phyloP scores from a whole-genome alignment of 2,113 vertebrate genomes.

The Laterallus jamaicensis region DNA sequence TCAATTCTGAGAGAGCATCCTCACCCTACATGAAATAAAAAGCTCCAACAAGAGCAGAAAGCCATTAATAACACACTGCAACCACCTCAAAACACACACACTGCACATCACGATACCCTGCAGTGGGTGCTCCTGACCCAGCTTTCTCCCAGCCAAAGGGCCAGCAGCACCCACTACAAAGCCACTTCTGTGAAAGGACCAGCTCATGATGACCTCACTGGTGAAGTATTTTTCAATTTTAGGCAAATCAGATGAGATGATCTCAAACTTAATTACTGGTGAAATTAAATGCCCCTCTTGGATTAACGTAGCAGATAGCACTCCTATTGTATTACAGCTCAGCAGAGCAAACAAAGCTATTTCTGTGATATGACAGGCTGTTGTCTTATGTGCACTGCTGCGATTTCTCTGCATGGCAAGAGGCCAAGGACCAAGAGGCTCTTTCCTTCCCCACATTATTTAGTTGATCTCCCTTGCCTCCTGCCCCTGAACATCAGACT shows the following conservation, averaged over 20 bases:
- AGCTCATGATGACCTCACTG: constrained; percentile 25
- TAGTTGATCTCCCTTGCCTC: neutral
- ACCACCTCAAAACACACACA: neutral
- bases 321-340: constrained; percentile 45
- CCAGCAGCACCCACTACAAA: neutral
- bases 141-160: neutral
- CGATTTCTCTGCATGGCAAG: neutral
- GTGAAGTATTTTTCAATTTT: constrained; percentile 63
- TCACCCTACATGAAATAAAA: neutral
- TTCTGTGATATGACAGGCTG: neutral
- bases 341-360: constrained; percentile 8
- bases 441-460: neutral
- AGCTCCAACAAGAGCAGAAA: neutral
- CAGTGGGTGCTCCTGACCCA: neutral
- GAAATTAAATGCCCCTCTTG: constrained; percentile 57
- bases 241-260: constrained; percentile 29
- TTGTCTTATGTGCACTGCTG: neutral
- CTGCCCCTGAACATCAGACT: neutral
- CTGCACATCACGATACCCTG: neutral
- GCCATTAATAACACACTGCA: neutral
- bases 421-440: neutral
- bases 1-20: neutral
- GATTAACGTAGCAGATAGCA: constrained; percentile 46
- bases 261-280: constrained; percentile 48
- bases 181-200: constrained; percentile 13